These are phyloP conservation scores for Xiphorhynchus elegans DNA, from an alignment of 2,113 vertebrate species.

Conservation along the genomic window DNA sequence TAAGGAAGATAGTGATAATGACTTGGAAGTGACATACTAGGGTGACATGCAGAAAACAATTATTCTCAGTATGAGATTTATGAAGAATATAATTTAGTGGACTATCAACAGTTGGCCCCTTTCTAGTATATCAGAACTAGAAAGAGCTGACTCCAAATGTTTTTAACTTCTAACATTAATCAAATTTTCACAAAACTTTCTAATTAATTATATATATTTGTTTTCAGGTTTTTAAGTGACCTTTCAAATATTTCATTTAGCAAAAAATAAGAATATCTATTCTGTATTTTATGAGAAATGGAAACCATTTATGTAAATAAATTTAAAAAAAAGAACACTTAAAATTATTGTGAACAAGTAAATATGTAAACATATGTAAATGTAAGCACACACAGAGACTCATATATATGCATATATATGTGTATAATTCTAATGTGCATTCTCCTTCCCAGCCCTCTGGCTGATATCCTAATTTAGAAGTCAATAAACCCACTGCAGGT, in stretches of 20 bases:
- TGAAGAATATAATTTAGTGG: background rate
- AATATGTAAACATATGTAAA: background rate
- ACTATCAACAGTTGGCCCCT: background rate
- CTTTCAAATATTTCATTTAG: background rate
- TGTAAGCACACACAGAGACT: background rate
- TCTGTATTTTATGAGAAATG: background rate
- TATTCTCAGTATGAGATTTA: slow-evolving; percentile 25
- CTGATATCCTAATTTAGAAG: background rate
- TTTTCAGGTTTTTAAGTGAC: background rate
- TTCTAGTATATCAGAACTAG: background rate
- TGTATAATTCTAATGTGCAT: background rate
- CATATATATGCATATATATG: background rate
- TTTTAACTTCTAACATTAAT: slow-evolving; percentile 19
- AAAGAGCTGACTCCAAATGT: background rate
- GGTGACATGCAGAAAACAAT: background rate
- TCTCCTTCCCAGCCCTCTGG: background rate
- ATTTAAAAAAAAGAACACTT: background rate
- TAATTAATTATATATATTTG: background rate
- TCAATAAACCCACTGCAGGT: background rate
- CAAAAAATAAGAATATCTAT: background rate
- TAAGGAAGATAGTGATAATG: background rate
- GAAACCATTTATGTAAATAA: background rate
- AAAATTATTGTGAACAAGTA: background rate
- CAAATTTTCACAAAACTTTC: slow-evolving; percentile 18
- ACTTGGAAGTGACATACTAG: background rate